Conservation (phyloP, 2,113 vertebrate genomes). For the Gasterosteus aculeatus region DNA sequence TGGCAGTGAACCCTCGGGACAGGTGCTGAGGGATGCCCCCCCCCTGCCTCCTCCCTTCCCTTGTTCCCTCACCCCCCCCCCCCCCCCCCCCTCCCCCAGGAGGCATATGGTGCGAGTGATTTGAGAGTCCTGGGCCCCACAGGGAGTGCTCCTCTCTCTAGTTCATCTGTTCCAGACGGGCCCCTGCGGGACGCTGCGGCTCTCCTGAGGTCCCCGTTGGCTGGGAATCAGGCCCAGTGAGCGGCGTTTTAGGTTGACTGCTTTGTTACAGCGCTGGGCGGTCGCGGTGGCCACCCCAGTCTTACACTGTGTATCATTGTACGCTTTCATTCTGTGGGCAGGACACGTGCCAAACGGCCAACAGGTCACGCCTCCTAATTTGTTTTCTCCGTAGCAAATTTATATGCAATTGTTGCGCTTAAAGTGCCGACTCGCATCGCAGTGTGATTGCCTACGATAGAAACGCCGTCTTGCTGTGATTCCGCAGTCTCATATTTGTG, state of each 20-base stretch:
- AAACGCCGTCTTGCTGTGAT: slow-evolving; percentile 37
- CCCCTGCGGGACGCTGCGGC: slow-evolving; percentile 64
- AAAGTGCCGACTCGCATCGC: slow-evolving; percentile 29
- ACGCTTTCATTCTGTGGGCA: slow-evolving; percentile 1
- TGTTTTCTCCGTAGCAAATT: slow-evolving; percentile 43
- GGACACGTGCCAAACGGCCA: slow-evolving; percentile 35
- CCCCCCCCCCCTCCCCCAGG: slow-evolving; percentile 52
- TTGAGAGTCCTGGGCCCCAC: slow-evolving; percentile 63
- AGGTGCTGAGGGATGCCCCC: slow-evolving; percentile 71
- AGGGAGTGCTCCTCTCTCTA: slow-evolving; percentile 70
- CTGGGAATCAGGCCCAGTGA: slow-evolving; percentile 67
- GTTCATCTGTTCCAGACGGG: slow-evolving; percentile 78
- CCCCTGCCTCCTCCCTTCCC: slow-evolving; percentile 34
- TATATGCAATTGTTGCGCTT: slow-evolving; percentile 44
- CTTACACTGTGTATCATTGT: slow-evolving; percentile 34
- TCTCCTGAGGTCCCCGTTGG: slow-evolving; percentile 62
- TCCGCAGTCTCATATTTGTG: slow-evolving; percentile 62
- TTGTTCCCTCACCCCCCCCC: slow-evolving; percentile 59
- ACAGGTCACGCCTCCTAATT: slow-evolving; percentile 50
- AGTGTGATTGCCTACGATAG: slow-evolving; percentile 31
- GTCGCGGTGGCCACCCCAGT: slow-evolving; percentile 37
- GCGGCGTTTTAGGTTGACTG: slow-evolving; percentile 67
- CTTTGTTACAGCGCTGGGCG: slow-evolving; percentile 58
- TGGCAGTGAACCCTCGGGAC: slow-evolving; percentile 66
- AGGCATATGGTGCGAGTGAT: slow-evolving; percentile 80